Conservation (phyloP, 2,113 vertebrate species). For the Rallus limicola region DNA sequence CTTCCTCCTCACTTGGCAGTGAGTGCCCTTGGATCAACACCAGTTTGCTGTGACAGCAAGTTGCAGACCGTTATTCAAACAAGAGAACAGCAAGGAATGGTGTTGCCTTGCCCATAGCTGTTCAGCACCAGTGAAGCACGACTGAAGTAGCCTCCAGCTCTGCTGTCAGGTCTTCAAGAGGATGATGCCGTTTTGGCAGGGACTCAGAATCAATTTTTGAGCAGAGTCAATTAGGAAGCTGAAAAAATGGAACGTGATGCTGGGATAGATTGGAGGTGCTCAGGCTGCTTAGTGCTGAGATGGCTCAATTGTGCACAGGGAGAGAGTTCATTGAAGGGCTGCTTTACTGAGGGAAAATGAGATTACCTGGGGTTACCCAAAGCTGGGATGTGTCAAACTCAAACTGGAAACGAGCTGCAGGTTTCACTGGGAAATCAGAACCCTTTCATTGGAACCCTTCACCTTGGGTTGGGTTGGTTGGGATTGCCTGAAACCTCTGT, state of each 20-base stretch:
- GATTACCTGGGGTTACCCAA: neutral
- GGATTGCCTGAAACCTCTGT: neutral
- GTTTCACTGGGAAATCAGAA: neutral
- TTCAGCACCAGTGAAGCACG: neutral
- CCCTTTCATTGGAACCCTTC: neutral
- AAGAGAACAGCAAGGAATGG: neutral
- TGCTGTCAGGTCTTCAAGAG: neutral
- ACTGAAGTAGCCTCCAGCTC: neutral
- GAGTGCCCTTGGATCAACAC: conserved; percentile 8
- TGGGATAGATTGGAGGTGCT: neutral
- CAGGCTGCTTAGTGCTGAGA: neutral
- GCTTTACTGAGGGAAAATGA: neutral
- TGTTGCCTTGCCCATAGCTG: neutral
- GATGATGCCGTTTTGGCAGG: neutral
- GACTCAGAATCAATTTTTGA: neutral
- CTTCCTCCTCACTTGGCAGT: conserved; percentile 30
- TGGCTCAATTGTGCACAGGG: rapidly evolving
- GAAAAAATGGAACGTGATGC: neutral
- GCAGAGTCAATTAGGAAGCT: neutral
- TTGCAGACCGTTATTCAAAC: neutral
- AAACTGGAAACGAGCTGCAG: neutral
- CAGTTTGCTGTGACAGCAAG: conserved; percentile 26
- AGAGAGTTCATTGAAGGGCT: neutral
- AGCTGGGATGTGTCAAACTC: neutral
- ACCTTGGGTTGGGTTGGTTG: neutral